Percentiles rank a stretch among this genome's conserved stretches.
Conservation (phyloP, 2,888 invertebrate genomes). For the Branchellion lobata region DNA sequence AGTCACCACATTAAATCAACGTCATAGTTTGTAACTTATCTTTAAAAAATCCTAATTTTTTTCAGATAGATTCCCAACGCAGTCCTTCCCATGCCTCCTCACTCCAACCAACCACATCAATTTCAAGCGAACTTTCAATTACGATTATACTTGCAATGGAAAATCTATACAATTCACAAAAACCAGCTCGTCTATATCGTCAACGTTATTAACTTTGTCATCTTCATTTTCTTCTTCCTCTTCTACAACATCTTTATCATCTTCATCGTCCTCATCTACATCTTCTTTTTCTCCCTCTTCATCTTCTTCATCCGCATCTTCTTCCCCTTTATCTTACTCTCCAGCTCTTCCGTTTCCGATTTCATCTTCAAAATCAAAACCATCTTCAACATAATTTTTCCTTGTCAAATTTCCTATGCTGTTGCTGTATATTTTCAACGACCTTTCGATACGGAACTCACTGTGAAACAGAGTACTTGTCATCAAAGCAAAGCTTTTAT, state of each 20-base stretch:
- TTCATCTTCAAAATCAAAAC: background rate
- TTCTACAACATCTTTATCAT: background rate
- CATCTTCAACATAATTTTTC: background rate
- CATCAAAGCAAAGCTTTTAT: background rate
- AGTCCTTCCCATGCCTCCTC: background rate
- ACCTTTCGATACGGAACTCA: no score
- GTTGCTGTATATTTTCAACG: no score
- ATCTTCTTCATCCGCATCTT: background rate
- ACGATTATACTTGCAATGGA: no score
- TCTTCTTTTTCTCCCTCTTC: background rate
- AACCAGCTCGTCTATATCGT: background rate
- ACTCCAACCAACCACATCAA: background rate
- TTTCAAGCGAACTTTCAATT: no score
- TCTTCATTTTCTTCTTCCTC: background rate
- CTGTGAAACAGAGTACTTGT: no score
- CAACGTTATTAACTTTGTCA: background rate
- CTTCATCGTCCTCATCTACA: background rate
- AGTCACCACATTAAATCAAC: background rate
- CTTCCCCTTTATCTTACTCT: background rate
- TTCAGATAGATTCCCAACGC: constrained; percentile 11
- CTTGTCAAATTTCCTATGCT: background rate
- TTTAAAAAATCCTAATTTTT: background rate
- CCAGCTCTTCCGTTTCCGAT: no score
- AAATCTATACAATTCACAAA: background rate
- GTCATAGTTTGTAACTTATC: background rate